These are phyloP conservation scores for Remorina albescens DNA, from an alignment of 2,797 vertebrate genomes.

Conservation along the genomic window DNA sequence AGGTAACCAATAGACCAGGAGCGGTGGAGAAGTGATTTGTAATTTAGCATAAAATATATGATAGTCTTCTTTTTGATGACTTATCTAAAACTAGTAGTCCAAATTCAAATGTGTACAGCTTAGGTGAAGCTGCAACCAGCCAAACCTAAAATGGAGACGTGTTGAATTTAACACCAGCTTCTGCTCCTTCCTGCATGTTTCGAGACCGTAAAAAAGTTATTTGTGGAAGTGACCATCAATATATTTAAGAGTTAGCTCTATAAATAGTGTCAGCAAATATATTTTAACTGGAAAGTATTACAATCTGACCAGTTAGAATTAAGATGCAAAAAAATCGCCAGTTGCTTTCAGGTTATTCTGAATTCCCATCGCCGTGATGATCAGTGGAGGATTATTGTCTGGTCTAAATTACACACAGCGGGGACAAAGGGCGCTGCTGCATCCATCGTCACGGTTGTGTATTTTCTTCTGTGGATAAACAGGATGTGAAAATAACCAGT, in stretches of 20 bases:
- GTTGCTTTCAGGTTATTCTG: no score
- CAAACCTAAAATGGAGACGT: background rate
- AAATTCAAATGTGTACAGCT: background rate
- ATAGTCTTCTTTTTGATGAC: no score
- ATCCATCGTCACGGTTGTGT: background rate
- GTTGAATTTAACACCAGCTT: background rate
- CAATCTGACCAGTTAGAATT: background rate
- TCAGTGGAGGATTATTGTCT: background rate
- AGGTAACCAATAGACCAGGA: no score
- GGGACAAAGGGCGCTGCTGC: background rate
- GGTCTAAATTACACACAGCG: background rate
- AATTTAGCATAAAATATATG: no score
- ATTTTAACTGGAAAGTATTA: background rate
- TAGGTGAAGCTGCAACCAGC: no score
- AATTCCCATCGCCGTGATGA: background rate
- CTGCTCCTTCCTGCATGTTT: background rate
- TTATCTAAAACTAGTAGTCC: background rate
- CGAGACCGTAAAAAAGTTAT: background rate
- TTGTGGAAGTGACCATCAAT: background rate
- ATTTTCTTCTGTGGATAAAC: slow-evolving; percentile 30
- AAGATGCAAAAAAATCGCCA: no score
- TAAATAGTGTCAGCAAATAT: background rate
- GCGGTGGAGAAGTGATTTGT: no score
- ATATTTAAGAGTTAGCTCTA: background rate
- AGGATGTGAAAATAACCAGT: slow-evolving; percentile 41